These are phyloP conservation scores for Thecophora atra DNA, from an alignment of 2,888 invertebrate species.

Conservation along the genomic window DNA sequence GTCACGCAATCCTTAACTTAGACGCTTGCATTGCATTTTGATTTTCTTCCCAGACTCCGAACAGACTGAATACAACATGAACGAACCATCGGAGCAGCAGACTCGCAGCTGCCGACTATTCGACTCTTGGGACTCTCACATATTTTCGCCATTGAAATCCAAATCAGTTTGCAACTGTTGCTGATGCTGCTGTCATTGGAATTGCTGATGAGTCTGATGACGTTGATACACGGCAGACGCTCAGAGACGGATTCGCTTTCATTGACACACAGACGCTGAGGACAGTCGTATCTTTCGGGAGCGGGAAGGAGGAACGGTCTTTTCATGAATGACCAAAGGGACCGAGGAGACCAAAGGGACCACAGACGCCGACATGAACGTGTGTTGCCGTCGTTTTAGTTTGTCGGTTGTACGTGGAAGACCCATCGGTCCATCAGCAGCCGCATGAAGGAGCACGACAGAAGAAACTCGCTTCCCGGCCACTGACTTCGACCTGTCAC, in stretches of 20 bases:
- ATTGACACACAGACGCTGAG: conserved; percentile 5
- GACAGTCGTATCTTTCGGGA: not conserved
- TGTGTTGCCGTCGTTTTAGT: not conserved
- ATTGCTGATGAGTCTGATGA: conserved; percentile 23
- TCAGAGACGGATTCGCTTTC: not conserved
- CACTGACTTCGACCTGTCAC: conserved; percentile 44
- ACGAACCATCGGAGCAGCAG: not conserved
- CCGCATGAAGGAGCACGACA: too few species aligned
- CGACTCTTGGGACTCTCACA: not conserved
- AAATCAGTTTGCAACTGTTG: conserved; percentile 3
- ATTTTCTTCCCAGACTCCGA: not conserved
- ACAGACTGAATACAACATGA: not conserved
- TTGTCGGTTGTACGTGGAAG: not conserved
- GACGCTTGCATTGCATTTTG: not conserved
- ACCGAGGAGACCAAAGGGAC: not conserved
- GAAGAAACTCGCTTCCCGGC: conserved; percentile 1
- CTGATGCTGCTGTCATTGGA: not conserved
- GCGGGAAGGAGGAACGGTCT: not conserved
- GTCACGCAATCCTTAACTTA: not conserved
- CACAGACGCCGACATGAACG: too few species aligned
- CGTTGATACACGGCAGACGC: conserved; percentile 1
- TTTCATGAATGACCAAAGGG: conserved; percentile 21
- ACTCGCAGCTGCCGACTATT: not conserved
- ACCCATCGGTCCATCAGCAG: too few species aligned
- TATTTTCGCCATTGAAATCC: not conserved